Conservation (phyloP, 1,140 invertebrate species). For the Mactra quadrangularis region DNA sequence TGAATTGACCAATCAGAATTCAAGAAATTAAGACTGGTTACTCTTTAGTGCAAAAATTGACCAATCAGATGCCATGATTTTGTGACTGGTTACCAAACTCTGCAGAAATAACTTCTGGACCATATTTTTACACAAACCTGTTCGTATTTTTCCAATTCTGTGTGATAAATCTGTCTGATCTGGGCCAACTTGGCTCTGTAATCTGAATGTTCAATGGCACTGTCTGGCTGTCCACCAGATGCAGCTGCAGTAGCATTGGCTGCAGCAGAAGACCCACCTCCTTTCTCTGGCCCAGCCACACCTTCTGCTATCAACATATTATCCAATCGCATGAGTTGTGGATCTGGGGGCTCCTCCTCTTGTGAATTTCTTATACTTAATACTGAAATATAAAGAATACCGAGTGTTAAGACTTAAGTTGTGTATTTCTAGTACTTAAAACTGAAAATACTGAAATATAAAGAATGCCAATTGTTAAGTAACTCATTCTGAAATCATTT, state of each 20-base stretch:
- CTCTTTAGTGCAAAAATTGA: too few relatives aligned
- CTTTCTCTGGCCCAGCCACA: conserved; percentile 98
- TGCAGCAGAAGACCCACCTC: conserved; percentile 95
- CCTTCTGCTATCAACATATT: conserved; percentile 99
- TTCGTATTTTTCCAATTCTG: conserved; percentile 99
- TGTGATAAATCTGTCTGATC: conserved; percentile 99
- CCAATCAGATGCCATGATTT: too few relatives aligned
- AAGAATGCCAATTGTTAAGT: too few relatives aligned
- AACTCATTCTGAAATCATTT: too few relatives aligned
- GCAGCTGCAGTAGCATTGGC: conserved; percentile 95
- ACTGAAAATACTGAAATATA: neutral
- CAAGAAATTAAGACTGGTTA: too few relatives aligned
- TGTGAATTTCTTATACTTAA: conserved; percentile 97
- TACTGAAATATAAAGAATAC: conserved; percentile 87
- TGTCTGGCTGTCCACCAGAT: conserved; percentile 90
- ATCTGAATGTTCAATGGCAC: conserved; percentile 97
- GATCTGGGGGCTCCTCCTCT: conserved; percentile 99
- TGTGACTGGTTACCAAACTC: too few relatives aligned
- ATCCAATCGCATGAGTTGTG: conserved; percentile 98
- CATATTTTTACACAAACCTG: conserved; percentile 86
- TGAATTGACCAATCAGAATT: too few relatives aligned
- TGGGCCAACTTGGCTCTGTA: conserved; percentile 99
- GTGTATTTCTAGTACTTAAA: neutral
- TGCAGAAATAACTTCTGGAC: too few relatives aligned
- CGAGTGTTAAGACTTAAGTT: neutral